Evolutionary conservation across 2,113 vertebrate species (phyloP).

Genomic region (Mustela nigripes): DNA sequence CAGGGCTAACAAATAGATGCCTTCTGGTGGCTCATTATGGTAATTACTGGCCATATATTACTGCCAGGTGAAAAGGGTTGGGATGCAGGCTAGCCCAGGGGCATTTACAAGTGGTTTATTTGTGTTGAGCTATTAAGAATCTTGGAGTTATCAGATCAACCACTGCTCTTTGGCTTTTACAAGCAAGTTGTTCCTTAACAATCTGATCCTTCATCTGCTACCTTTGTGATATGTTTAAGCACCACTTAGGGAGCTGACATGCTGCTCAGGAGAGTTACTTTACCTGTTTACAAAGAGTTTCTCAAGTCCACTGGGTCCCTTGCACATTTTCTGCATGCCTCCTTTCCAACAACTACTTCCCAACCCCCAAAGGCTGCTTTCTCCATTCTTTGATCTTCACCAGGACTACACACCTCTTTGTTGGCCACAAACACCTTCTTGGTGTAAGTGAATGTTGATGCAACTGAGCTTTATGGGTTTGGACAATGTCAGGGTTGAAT

Average conservation of each 20-base stretch:
- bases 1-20: slow-evolving; percentile 87
- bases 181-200: slow-evolving; percentile 67
- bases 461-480: slow-evolving; percentile 44
- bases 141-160: slow-evolving; percentile 83
- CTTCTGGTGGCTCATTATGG: slow-evolving; percentile 91
- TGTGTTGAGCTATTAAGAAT: slow-evolving; percentile 88
- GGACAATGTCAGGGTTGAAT: neutral
- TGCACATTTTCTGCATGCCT: neutral
- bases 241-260: slow-evolving; percentile 70
- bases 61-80: slow-evolving; percentile 90
- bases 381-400: slow-evolving; percentile 51
- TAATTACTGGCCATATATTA: slow-evolving; percentile 92
- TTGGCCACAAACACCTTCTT: neutral
- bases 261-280: slow-evolving; percentile 70
- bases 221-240: slow-evolving; percentile 67
- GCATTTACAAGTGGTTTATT: slow-evolving; percentile 92
- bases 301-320: neutral
- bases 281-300: slow-evolving; percentile 50
- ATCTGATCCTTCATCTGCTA: slow-evolving; percentile 68
- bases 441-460: neutral
- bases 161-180: slow-evolving; percentile 72
- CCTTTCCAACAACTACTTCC: neutral
- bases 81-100: slow-evolving; percentile 85
- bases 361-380: neutral
- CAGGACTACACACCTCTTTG: neutral